These are phyloP conservation scores for Diaprepes abbreviatus DNA, from an alignment of 2,888 invertebrate species.

Conservation along the genomic window DNA sequence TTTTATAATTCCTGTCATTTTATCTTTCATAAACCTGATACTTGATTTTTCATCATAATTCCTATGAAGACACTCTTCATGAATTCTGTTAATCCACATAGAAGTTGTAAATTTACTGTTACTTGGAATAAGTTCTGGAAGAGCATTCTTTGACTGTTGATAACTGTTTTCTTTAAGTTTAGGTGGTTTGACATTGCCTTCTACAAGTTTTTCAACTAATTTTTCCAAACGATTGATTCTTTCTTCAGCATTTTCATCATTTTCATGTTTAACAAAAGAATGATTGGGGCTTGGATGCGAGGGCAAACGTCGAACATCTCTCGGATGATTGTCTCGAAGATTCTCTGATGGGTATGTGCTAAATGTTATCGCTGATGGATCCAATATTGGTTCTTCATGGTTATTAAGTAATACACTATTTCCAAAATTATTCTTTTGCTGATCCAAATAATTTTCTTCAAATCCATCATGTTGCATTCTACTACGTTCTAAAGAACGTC, in stretches of 20 bases:
- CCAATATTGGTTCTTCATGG: slow-evolving; percentile 34
- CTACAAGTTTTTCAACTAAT: slow-evolving; percentile 56
- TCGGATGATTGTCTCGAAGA: background rate
- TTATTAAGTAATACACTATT: slow-evolving; percentile 11
- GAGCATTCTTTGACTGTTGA: slow-evolving; percentile 1
- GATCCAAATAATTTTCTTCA: slow-evolving; percentile 40
- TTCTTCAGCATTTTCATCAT: slow-evolving; percentile 44
- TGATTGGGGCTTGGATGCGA: background rate
- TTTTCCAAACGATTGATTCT: slow-evolving; percentile 56
- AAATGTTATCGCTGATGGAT: slow-evolving; percentile 49
- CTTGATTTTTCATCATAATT: slow-evolving; percentile 55
- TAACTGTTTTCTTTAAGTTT: background rate
- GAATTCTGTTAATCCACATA: slow-evolving; percentile 58
- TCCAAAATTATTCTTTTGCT: slow-evolving; percentile 17
- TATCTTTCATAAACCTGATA: slow-evolving; percentile 54
- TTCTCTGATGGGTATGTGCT: slow-evolving; percentile 8
- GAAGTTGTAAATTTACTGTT: slow-evolving; percentile 56
- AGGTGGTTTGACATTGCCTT: slow-evolving; percentile 16
- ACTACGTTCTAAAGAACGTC: background rate
- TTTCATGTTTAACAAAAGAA: slow-evolving; percentile 10
- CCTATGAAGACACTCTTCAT: slow-evolving; percentile 54
- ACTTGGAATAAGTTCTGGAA: slow-evolving; percentile 52
- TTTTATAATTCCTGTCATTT: slow-evolving; percentile 59
- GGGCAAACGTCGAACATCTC: background rate
- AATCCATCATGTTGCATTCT: background rate